Evolutionary conservation across 1,140 invertebrate species (phyloP), one percentile per base, ranked within the genome.

Genomic region (Gryllus bimaculatus): DNA sequence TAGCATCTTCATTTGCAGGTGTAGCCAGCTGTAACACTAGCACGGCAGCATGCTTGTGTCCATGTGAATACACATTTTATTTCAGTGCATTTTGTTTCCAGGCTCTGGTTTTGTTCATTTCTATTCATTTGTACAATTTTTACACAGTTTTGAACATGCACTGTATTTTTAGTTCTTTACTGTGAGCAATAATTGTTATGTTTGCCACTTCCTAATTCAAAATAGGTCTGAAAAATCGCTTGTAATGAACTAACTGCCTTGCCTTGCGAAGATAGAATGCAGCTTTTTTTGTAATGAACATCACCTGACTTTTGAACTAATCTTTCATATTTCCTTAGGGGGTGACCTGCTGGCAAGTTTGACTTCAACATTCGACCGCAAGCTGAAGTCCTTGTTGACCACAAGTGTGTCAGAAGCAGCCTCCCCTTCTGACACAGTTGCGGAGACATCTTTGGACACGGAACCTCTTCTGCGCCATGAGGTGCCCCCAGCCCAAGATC

Each of bases 361-460:
- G 75, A 94, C 92, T 15, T 90, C 92, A 77, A 91, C 92, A 7
- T 90, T 93, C 82, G 93, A 94, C 83, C 89, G 91, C 80, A 94
- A 94, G 85, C 87, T 93, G 83, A 88, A 90, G 74, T 90, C 89
- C 20, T 82, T 93, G 74, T 84, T 89, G 39, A 82, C 84, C 73
- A 83, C 79, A 26, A 18, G 39, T 82, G 39, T 85, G 84, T 7
- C 83, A 85, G 47, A 83, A 84, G 8, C 80, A 79, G 12, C 75
- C 78, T 8, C 78, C 0, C 7, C 26, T 13, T 18, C 73, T 20
- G n/a, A 66, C 20, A 20, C 54, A 47, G 78, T 13, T 12, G 73
- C 73, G 47, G 48, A 48, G 4, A 20, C 78, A n/a, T 15, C 47
- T 13, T 0, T 47, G 47, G 73, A 49, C 20, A 66, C 73, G 15